Conservation (phyloP, 2,113 vertebrate species). For the Stigmatopora nigra region DNA sequence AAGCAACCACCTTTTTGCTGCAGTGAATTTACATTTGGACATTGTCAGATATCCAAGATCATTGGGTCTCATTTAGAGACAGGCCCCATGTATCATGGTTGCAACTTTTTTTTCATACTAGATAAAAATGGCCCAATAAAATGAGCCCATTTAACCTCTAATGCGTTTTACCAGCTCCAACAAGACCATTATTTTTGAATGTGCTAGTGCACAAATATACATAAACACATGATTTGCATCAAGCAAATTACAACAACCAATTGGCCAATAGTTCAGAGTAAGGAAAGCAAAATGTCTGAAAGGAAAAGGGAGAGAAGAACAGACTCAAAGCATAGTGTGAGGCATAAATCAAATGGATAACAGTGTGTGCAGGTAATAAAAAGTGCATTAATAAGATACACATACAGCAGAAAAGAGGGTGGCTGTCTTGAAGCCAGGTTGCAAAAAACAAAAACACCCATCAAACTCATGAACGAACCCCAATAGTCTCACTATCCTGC, state of each 20-base stretch:
- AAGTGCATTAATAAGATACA: conserved; percentile 64
- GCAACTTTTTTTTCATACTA: conserved; percentile 43
- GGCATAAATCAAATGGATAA: conserved; percentile 65
- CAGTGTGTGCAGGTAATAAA: conserved; percentile 60
- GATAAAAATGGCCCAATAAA: conserved; percentile 42
- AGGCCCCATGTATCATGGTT: conserved; percentile 33
- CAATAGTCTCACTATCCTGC: conserved; percentile 20
- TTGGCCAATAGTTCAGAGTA: conserved; percentile 21
- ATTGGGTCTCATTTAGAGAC: conserved; percentile 27
- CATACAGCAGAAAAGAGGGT: conserved; percentile 33
- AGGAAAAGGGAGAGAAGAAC: conserved; percentile 31
- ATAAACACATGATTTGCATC: neutral
- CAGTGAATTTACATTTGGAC: conserved; percentile 38
- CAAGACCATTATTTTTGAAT: neutral
- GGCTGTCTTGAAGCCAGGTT: conserved; percentile 40
- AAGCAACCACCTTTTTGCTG: neutral
- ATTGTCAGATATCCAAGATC: conserved; percentile 17
- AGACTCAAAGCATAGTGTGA: conserved; percentile 35
- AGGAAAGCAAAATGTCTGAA: conserved; percentile 33
- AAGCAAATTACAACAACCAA: neutral
- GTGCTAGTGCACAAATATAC: neutral
- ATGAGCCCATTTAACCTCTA: conserved; percentile 28
- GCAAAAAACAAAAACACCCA: conserved; percentile 45
- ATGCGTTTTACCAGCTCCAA: conserved; percentile 22
- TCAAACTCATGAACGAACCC: conserved; percentile 39